Base-by-base conservation (phyloP, 2,797 vertebrate species). In the Leuciscus waleckii region DNA sequence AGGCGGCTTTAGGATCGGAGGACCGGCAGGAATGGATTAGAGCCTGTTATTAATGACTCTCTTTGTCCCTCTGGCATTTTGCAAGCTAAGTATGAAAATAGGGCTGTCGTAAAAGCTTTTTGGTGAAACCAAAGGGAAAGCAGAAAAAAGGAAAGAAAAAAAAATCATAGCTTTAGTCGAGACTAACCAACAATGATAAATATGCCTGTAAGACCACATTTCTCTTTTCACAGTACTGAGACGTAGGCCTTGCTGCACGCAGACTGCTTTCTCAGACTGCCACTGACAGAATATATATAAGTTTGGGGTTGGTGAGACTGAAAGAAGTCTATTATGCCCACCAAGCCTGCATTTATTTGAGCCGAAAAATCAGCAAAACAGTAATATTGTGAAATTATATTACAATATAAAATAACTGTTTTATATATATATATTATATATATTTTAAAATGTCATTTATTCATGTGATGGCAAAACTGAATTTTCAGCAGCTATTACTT, bases 21-120 rank as follows among this genome's bases (percentile, higher is more conserved):
- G 87, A 89, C 78, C 85, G 91, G 89, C 92, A 94, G 93, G 92
- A 94, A 95, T 92, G 92, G 89, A 94, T 95, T 93, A 95, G 91
- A 92, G 91, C 86, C 88, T 90, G 90, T 93, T 93, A 94, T 93
- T 94, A 93, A 94, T 92, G 87, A 92, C 87, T 91, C 89, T 89
- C 67, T 87, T 86, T 86, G 81, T 85, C 89, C 90, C 86, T 92
- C 71, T 91, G 89, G 23, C 81, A 77, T 88, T 89, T 73, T 89
- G 88, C 82, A 81, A 87, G 84, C 90, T 83, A 91, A 91, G 90
- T 87, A 86, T 82, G 88, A 87, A 90, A 84, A 89, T 92, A 88
- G 89, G 51, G 79, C 88, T 51, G 75, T 54, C 84, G 90, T 87
- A 80, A 81, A 90, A 79, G 87, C 84, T 88, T 89, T 90, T 85